A percentile compares a stretch with the other conserved stretches of the same genome.
These are phyloP conservation scores for Phyllostomus hastatus DNA, from an alignment of 2,113 vertebrate species.

Conservation along the genomic window DNA sequence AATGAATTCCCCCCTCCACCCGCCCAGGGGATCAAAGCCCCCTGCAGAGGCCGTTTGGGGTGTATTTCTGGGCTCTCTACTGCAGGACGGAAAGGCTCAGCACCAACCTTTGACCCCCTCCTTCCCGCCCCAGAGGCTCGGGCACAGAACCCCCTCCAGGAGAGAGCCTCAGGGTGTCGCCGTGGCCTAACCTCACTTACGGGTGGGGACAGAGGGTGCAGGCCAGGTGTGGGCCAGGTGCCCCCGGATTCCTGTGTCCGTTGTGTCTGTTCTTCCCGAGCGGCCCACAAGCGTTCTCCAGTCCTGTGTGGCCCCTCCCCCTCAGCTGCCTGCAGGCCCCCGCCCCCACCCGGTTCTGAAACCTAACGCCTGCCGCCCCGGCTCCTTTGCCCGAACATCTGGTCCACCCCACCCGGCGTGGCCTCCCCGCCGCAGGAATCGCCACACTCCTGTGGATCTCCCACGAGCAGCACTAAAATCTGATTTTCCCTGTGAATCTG, in stretches of 20 bases:
- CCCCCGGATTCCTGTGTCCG: background rate
- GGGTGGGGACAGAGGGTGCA: background rate
- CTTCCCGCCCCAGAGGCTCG: background rate
- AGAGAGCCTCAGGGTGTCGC: background rate
- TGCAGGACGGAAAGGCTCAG: background rate
- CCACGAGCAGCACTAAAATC: accelerated
- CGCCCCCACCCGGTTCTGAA: background rate
- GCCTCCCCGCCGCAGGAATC: background rate
- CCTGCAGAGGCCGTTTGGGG: background rate
- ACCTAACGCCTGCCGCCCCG: accelerated
- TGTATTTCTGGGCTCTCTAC: background rate
- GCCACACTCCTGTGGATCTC: background rate
- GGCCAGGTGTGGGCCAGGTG: accelerated
- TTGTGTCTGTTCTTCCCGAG: background rate
- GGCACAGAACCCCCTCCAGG: background rate
- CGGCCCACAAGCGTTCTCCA: accelerated
- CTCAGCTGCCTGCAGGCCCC: background rate
- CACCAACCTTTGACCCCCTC: background rate
- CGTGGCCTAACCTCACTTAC: background rate
- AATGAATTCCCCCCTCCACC: background rate
- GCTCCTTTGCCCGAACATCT: accelerated
- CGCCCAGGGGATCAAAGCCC: background rate
- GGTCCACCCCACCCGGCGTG: background rate
- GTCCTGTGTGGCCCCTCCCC: background rate
- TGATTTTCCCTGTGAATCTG: background rate